phyloP scores from a whole-genome alignment of 2,888 invertebrate genomes.

The Antitype chi region DNA sequence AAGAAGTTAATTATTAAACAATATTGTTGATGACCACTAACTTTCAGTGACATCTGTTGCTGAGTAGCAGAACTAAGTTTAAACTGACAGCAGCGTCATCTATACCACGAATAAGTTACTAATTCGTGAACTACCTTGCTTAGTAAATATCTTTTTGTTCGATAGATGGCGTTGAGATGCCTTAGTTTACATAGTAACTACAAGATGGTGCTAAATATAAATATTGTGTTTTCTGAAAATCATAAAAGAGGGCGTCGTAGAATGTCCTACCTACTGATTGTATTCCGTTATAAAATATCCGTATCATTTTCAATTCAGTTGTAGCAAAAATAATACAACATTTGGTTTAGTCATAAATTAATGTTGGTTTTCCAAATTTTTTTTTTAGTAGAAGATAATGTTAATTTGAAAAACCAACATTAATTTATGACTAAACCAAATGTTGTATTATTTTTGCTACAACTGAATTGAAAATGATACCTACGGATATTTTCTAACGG shows the following conservation, averaged over 20 bases:
- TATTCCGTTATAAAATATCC: not conserved
- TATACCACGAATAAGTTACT: not conserved
- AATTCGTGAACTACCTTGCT: not conserved
- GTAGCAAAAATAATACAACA: too few relatives aligned
- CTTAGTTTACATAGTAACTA: not conserved
- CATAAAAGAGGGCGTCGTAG: slow-evolving; percentile 6
- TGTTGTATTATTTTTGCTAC: too few relatives aligned
- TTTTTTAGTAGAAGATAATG: too few relatives aligned
- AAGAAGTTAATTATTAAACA: not conserved
- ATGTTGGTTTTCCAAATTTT: not conserved
- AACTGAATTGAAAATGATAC: not conserved
- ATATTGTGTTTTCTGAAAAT: not conserved
- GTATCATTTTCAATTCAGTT: not conserved
- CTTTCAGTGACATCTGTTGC: slow-evolving; percentile 69
- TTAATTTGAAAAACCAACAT: not conserved
- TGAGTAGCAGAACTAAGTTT: slow-evolving; percentile 66
- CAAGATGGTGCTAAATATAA: slow-evolving; percentile 59
- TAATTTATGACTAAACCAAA: not conserved
- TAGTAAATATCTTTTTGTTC: accelerated
- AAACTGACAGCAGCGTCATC: slow-evolving; percentile 53
- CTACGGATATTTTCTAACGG: too few relatives aligned
- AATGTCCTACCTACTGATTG: accelerated
- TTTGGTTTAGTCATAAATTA: not conserved
- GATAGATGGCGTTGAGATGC: slow-evolving; percentile 5
- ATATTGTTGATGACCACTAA: not conserved